phyloP scores from a whole-genome alignment of 37 sponge, comb jelly and placozoan genomes.

The Hormiphora californensis region DNA sequence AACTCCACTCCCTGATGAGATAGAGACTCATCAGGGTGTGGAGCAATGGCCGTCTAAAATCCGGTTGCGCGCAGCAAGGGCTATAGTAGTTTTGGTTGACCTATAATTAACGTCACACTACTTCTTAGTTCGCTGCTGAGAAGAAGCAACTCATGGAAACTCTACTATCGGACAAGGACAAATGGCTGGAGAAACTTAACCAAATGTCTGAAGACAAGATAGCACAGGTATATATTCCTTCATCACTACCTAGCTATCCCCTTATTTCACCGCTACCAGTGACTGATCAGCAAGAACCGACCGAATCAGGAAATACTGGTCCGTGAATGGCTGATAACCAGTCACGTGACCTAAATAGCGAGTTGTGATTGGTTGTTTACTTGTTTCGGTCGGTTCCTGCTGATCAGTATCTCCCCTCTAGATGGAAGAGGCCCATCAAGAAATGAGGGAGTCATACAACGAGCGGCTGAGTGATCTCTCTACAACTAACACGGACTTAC shows the following conservation, averaged over 20 bases:
- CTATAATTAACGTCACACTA: not conserved
- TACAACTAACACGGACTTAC: not conserved
- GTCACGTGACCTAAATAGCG: too few relatives aligned
- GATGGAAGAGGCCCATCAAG: not conserved
- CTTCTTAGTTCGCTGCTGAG: slow-evolving; percentile 26
- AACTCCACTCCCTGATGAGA: too few relatives aligned
- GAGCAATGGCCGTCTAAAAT: too few relatives aligned
- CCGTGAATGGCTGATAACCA: too few relatives aligned
- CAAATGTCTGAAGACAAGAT: slow-evolving; percentile 13
- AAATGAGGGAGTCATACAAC: not conserved
- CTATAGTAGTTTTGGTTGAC: not conserved
- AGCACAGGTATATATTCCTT: not conserved
- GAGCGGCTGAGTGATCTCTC: not conserved
- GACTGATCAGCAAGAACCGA: too few relatives aligned
- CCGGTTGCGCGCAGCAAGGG: too few relatives aligned
- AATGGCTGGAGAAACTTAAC: not conserved
- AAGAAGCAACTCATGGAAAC: not conserved
- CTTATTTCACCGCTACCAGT: too few relatives aligned
- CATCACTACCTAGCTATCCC: too few relatives aligned
- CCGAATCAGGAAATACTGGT: too few relatives aligned
- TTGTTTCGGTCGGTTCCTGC: not conserved
- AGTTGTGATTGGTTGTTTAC: too few relatives aligned
- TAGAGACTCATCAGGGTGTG: too few relatives aligned
- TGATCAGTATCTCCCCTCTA: not conserved
- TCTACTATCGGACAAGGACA: slow-evolving; percentile 11